Evolutionary conservation across 2,113 vertebrate species (phyloP).

Genomic region (Cisticola juncidis): DNA sequence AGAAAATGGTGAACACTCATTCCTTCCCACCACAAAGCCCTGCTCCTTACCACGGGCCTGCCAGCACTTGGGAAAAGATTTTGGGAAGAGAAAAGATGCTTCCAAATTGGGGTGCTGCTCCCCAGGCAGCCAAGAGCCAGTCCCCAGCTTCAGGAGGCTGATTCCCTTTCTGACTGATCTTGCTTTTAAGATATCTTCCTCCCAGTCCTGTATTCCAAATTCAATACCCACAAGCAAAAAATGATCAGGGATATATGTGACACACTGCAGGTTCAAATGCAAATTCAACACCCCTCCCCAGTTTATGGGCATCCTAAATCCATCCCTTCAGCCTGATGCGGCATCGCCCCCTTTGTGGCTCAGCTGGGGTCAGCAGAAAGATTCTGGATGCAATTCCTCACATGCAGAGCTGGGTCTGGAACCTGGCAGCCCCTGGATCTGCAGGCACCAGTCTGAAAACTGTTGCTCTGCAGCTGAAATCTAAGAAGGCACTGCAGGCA

Average conservation of each 20-base stretch:
- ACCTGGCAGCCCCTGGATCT: background rate
- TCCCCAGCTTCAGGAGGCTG: background rate
- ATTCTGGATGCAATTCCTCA: background rate
- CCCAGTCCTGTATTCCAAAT: background rate
- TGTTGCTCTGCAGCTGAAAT: conserved; percentile 43
- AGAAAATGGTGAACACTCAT: background rate
- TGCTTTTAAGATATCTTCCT: background rate
- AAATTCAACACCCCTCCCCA: background rate
- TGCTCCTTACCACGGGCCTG: background rate
- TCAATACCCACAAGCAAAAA: background rate
- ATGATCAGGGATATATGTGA: background rate
- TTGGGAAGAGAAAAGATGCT: background rate
- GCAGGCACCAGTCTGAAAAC: background rate
- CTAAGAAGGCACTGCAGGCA: background rate
- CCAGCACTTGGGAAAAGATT: background rate
- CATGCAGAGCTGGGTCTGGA: background rate
- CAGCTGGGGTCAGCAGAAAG: background rate
- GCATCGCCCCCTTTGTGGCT: background rate
- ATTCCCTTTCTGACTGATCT: background rate
- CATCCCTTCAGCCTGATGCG: background rate
- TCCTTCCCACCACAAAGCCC: background rate
- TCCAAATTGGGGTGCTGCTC: background rate
- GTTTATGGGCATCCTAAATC: background rate
- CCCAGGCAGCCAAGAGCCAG: background rate
- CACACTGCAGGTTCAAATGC: background rate